phyloP scores from a whole-genome alignment of 2,113 vertebrate genomes.

The Petrocephalus zakoni region DNA sequence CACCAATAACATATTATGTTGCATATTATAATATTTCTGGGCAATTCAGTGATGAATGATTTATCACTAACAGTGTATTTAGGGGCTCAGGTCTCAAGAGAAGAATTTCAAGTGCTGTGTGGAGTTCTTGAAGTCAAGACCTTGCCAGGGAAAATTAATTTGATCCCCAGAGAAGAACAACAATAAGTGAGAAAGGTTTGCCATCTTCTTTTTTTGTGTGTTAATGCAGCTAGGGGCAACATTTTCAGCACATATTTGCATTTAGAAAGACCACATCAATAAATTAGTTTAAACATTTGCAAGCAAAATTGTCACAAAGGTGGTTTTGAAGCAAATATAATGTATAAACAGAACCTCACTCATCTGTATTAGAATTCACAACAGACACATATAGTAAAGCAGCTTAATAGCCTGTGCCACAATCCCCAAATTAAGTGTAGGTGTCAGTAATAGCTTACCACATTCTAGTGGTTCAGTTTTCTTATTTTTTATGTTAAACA shows the following conservation, averaged over 20 bases:
- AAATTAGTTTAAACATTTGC: neutral
- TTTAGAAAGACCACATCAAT: neutral
- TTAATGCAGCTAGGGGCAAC: neutral
- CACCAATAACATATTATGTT: constrained; percentile 4
- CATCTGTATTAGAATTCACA: too few relatives aligned
- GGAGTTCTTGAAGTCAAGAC: constrained; percentile 20
- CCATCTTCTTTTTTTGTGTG: neutral
- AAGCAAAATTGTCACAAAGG: neutral
- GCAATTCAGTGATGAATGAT: constrained; percentile 28
- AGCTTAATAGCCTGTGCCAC: neutral
- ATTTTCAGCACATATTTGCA: neutral
- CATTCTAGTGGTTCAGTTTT: neutral
- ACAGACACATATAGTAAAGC: neutral
- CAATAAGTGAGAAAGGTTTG: neutral
- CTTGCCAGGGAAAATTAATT: neutral
- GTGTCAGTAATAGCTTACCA: neutral
- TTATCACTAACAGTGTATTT: constrained; percentile 28
- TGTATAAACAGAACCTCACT: neutral
- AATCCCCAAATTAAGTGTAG: neutral
- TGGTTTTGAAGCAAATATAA: neutral
- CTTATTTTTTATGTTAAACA: neutral
- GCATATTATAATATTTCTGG: constrained; percentile 27
- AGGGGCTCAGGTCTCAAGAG: constrained; percentile 25
- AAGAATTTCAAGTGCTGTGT: constrained; percentile 17
- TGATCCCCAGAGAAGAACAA: constrained; percentile 3